phyloP scores from a whole-genome alignment of 2,113 vertebrate species.

The Microcebus tavaratra region DNA sequence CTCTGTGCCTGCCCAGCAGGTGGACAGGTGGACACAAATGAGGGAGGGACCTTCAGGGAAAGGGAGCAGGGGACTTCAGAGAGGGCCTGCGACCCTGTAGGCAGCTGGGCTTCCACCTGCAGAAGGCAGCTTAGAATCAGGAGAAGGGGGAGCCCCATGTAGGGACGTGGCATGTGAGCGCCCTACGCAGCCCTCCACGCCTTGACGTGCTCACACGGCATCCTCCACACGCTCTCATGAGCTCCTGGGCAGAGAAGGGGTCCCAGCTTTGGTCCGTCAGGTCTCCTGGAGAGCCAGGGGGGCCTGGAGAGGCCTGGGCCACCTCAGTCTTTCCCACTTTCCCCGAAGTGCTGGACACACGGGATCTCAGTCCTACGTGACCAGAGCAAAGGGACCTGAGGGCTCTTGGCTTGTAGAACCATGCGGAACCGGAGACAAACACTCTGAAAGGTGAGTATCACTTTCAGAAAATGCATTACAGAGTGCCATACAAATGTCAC shows the following conservation, averaged over 20 bases:
- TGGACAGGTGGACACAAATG: not conserved
- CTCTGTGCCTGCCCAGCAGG: not conserved
- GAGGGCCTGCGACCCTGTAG: not conserved
- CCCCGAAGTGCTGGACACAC: not conserved
- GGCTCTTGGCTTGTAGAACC: not conserved
- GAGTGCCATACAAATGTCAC: not conserved
- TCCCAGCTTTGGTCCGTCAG: not conserved
- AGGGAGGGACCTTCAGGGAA: not conserved
- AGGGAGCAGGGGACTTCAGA: not conserved
- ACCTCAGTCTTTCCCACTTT: not conserved
- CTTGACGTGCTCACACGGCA: not conserved
- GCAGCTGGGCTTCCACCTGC: not conserved
- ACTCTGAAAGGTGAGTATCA: not conserved
- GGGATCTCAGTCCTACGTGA: not conserved
- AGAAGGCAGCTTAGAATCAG: not conserved
- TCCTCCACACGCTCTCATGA: not conserved
- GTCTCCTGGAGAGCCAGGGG: not conserved
- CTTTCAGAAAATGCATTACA: not conserved
- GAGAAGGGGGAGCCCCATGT: not conserved
- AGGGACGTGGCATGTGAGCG: not conserved
- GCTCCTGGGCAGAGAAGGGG: not conserved
- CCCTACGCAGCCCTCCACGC: not conserved
- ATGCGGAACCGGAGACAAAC: not conserved
- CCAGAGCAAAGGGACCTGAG: not conserved
- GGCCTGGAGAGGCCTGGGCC: not conserved